Conservation (phyloP, 2,113 vertebrate genomes). For the Sinocyclocheilus grahami region DNA sequence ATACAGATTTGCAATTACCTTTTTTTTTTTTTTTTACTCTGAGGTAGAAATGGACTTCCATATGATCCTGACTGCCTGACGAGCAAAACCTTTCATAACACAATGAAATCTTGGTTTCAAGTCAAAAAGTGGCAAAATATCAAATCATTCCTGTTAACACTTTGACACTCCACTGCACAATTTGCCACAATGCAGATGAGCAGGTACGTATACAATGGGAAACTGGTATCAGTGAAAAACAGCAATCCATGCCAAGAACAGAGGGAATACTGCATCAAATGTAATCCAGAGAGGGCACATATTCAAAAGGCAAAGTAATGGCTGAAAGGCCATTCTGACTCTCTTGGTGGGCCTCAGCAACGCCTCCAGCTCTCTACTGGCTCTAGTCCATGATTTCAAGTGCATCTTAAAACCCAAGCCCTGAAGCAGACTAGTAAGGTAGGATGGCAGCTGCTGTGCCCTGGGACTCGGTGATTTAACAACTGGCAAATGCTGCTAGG, state of each 20-base stretch:
- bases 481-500: constrained; percentile 59
- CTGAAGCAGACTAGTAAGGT: constrained; percentile 54
- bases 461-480: constrained; percentile 63
- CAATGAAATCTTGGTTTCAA: constrained; percentile 65
- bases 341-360: constrained; percentile 54
- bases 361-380: constrained; percentile 59
- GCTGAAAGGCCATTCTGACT: constrained; percentile 44
- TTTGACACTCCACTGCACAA: constrained; percentile 62
- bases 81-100: constrained; percentile 56
- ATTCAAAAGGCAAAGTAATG: constrained; percentile 65
- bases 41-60: background rate
- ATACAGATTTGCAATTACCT: background rate
- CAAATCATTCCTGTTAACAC: constrained; percentile 66
- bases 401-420: constrained; percentile 56
- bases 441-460: constrained; percentile 57
- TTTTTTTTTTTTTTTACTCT: background rate
- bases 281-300: constrained; percentile 59
- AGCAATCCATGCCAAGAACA: constrained; percentile 49
- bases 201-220: constrained; percentile 51
- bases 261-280: constrained; percentile 58
- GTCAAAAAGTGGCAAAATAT: constrained; percentile 75
- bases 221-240: constrained; percentile 53
- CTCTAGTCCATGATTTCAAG: constrained; percentile 54
- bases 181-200: constrained; percentile 66
- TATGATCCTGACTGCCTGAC: too few species aligned